Percentiles rank a stretch among this genome's conserved stretches.
Conservation (phyloP, 2,888 invertebrate genomes). For the Meghimatium bilineatum region DNA sequence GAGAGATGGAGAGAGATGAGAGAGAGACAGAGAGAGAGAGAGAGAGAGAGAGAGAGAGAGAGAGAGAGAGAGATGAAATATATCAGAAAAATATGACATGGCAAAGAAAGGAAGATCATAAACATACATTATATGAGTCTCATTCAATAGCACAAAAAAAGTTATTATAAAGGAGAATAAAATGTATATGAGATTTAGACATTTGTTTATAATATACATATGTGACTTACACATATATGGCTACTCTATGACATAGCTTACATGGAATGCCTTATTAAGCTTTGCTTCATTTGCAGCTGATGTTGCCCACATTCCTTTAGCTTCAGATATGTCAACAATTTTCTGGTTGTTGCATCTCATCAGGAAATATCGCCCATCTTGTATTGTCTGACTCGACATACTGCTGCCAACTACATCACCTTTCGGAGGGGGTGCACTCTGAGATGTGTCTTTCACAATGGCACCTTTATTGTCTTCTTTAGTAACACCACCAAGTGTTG, state of each 20-base stretch:
- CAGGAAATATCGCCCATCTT: constrained; percentile 79
- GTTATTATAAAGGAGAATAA: too few relatives aligned
- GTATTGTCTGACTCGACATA: neutral
- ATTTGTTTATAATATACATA: neutral
- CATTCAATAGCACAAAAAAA: too few relatives aligned
- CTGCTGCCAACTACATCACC: constrained; percentile 2
- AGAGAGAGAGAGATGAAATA: too few relatives aligned
- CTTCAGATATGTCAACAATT: constrained; percentile 81
- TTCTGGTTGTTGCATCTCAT: constrained; percentile 82
- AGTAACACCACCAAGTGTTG: neutral
- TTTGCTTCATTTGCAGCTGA: constrained; percentile 82
- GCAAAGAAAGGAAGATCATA: too few relatives aligned
- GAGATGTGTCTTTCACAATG: constrained; percentile 60
- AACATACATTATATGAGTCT: too few relatives aligned
- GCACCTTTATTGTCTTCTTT: constrained; percentile 39
- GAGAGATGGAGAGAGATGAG: too few relatives aligned
- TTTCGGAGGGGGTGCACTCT: constrained; percentile 49
- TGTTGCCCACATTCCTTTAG: constrained; percentile 81
- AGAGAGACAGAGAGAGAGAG: too few relatives aligned
- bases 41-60: too few relatives aligned
- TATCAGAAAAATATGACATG: too few relatives aligned
- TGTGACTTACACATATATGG: neutral
- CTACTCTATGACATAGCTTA: constrained; percentile 67
- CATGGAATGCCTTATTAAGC: constrained; percentile 81
- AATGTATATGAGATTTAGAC: too few relatives aligned